A percentile compares a stretch with the other conserved stretches of the same genome.
phyloP scores from a whole-genome alignment of 2,888 invertebrate species.

The Osmoderma eremita region DNA sequence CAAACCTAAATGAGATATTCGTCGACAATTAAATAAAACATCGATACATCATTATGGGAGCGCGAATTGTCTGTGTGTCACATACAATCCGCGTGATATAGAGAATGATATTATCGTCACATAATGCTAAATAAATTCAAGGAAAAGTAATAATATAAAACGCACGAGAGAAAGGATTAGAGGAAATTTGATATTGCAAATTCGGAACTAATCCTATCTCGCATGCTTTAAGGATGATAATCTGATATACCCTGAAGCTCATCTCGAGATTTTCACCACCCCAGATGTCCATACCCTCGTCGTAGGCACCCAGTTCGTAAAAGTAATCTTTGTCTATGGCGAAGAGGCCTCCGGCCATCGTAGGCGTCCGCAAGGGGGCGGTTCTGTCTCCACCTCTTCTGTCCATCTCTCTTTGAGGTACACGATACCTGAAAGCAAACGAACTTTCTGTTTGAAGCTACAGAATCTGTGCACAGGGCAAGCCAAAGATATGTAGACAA shows the following conservation, averaged over 20 bases:
- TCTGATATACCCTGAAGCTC: slow-evolving; percentile 85
- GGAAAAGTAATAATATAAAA: too few relatives aligned
- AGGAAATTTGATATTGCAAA: neutral
- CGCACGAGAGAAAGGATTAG: slow-evolving; percentile 10
- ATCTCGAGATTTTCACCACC: slow-evolving; percentile 96
- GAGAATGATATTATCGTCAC: too few relatives aligned
- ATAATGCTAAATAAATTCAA: slow-evolving; percentile 3
- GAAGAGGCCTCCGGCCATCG: slow-evolving; percentile 97
- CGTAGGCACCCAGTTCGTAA: slow-evolving; percentile 97
- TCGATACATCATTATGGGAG: neutral
- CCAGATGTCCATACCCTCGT: slow-evolving; percentile 99
- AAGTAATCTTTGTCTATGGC: slow-evolving; percentile 97
- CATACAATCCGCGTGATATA: neutral
- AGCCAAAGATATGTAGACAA: too few relatives aligned
- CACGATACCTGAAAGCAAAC: slow-evolving; percentile 81
- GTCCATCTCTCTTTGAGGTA: slow-evolving; percentile 96
- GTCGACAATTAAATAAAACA: slow-evolving; percentile 5
- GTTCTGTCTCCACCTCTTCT: slow-evolving; percentile 93
- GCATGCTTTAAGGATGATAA: slow-evolving; percentile 8
- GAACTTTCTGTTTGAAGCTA: too few relatives aligned
- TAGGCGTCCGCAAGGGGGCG: slow-evolving; percentile 92
- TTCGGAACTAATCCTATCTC: slow-evolving; percentile 9
- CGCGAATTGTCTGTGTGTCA: too few relatives aligned
- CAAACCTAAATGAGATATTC: slow-evolving; percentile 76
- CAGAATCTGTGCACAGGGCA: too few relatives aligned